Percentiles rank a stretch among this genome's conserved stretches.
Evolutionary conservation across 2,113 vertebrate species (phyloP).

Genomic region (Paralichthys olivaceus): DNA sequence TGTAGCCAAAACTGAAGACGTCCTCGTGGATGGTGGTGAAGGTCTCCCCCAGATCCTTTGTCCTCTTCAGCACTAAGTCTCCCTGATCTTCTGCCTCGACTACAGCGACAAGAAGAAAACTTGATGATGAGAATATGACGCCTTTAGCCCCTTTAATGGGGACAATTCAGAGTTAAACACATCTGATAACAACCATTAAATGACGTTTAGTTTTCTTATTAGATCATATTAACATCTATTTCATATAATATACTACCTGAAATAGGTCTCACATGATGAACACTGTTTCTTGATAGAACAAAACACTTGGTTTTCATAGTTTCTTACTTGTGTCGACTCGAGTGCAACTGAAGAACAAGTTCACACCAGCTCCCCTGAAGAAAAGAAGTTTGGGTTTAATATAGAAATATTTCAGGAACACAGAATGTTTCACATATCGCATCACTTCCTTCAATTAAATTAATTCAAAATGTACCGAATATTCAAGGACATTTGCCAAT

Average conservation of each 20-base stretch:
- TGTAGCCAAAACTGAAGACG: slow-evolving; percentile 84
- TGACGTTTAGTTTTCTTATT: too few relatives aligned
- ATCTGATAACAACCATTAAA: too few relatives aligned
- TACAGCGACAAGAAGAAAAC: slow-evolving; percentile 29
- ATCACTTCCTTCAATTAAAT: not conserved
- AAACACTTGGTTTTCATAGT: not conserved
- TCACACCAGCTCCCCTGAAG: slow-evolving; percentile 79
- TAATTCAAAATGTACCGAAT: too few relatives aligned
- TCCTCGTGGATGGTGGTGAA: slow-evolving; percentile 80
- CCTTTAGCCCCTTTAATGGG: too few relatives aligned
- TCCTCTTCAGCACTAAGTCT: slow-evolving; percentile 79
- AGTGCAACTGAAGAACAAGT: slow-evolving; percentile 82
- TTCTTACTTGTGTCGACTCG: slow-evolving; percentile 74
- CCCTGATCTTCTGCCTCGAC: slow-evolving; percentile 80
- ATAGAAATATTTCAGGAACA: not conserved
- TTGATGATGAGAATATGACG: not conserved
- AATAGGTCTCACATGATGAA: too few relatives aligned
- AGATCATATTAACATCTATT: too few relatives aligned
- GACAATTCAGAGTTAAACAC: too few relatives aligned
- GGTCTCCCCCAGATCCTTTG: slow-evolving; percentile 78
- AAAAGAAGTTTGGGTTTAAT: too few relatives aligned
- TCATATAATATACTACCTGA: too few relatives aligned
- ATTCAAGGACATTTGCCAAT: too few relatives aligned
- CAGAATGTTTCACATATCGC: not conserved
- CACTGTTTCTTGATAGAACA: too few relatives aligned